Conservation (phyloP, 2,797 vertebrate genomes). For the Selene dorsalis region DNA sequence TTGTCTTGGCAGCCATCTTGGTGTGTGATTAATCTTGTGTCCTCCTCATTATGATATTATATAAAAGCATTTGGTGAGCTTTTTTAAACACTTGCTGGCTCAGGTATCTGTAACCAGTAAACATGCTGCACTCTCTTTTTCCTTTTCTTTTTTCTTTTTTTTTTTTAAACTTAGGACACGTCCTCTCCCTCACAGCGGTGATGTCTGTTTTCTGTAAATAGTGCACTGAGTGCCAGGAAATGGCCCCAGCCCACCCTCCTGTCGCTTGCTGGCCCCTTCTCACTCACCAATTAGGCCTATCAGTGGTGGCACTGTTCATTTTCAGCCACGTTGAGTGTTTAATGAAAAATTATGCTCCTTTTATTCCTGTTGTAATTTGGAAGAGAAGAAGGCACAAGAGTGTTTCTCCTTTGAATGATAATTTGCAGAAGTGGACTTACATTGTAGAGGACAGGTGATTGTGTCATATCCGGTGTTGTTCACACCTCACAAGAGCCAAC, state of each 20-base stretch:
- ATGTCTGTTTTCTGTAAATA: slow-evolving; percentile 60
- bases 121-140: slow-evolving; percentile 19
- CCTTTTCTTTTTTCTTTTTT: background rate
- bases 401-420: slow-evolving; percentile 4
- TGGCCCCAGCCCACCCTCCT: slow-evolving; percentile 45
- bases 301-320: slow-evolving; percentile 67
- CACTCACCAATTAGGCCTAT: slow-evolving; percentile 69
- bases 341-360: slow-evolving; percentile 70
- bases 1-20: slow-evolving; percentile 68
- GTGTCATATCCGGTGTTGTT: background rate
- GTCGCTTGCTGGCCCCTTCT: slow-evolving; percentile 48
- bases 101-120: slow-evolving; percentile 48
- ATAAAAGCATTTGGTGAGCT: slow-evolving; percentile 48
- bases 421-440: slow-evolving; percentile 6
- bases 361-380: slow-evolving; percentile 47
- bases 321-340: slow-evolving; percentile 64
- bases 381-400: slow-evolving; percentile 27
- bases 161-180: slow-evolving; percentile 19
- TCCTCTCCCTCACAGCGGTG: slow-evolving; percentile 20
- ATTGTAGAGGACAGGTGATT: background rate
- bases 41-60: slow-evolving; percentile 57
- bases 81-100: slow-evolving; percentile 51
- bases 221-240: slow-evolving; percentile 64
- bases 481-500: no score
- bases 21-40: slow-evolving; percentile 67